phyloP scores from a whole-genome alignment of 1,140 invertebrate genomes.

The Reticulitermes speratus region DNA sequence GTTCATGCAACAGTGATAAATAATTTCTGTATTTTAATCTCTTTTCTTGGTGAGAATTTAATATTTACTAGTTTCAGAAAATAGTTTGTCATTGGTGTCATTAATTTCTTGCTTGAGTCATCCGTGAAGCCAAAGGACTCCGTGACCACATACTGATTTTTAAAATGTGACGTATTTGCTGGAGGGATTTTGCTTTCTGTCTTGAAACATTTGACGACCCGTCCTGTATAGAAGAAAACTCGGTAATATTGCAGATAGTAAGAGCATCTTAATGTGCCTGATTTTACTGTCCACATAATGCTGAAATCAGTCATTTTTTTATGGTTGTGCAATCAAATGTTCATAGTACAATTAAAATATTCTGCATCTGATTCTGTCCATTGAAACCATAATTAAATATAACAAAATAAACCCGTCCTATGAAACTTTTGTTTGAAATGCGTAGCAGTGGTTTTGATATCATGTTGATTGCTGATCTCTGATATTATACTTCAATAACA shows the following conservation, averaged over 20 bases:
- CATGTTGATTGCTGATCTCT: background rate
- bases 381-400: background rate
- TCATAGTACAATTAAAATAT: background rate
- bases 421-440: background rate
- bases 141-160: background rate
- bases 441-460: background rate
- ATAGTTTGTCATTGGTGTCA: background rate
- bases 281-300: background rate
- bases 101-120: background rate
- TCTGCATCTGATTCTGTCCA: background rate
- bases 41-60: too few relatives aligned
- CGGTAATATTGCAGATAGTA: too few relatives aligned
- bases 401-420: conserved; percentile 4
- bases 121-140: background rate
- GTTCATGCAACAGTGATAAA: too few relatives aligned
- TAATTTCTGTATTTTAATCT: too few relatives aligned
- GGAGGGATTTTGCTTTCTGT: too few relatives aligned
- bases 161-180: too few relatives aligned
- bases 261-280: background rate
- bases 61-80: background rate
- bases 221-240: too few relatives aligned
- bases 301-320: background rate
- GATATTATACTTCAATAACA: background rate
- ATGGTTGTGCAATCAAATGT: background rate
- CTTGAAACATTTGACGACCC: too few relatives aligned